phyloP scores from a whole-genome alignment of 2,888 invertebrate genomes.

The Odontocerum albicorne region DNA sequence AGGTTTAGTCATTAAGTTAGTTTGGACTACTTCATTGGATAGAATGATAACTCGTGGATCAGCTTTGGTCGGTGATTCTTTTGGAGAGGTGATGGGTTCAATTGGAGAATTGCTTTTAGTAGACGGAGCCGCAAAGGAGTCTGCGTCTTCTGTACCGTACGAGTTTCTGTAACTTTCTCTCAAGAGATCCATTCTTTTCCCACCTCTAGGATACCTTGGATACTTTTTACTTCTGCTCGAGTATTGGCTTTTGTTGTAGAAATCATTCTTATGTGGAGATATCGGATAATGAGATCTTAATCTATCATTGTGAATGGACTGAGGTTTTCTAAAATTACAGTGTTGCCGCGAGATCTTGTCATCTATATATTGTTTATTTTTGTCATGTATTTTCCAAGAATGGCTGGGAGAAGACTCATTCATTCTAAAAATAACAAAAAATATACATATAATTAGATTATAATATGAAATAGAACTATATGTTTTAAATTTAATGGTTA shows the following conservation, averaged over 20 bases:
- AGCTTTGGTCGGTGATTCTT: neutral
- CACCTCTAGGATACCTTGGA: constrained; percentile 27
- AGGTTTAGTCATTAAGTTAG: constrained; percentile 12
- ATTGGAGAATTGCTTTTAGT: constrained; percentile 3
- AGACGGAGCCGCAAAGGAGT: neutral
- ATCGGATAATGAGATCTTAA: neutral
- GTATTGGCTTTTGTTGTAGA: neutral
- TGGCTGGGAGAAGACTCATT: constrained; percentile 23
- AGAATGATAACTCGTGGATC: constrained; percentile 29
- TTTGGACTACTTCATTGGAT: constrained; percentile 31
- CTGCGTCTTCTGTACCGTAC: constrained; percentile 1
- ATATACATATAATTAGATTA: neutral
- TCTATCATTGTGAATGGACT: constrained; percentile 3
- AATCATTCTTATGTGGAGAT: constrained; percentile 1
- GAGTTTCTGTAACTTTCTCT: constrained; percentile 28
- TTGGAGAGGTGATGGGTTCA: neutral
- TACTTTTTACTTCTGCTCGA: constrained; percentile 5
- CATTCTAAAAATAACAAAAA: constrained; percentile 13
- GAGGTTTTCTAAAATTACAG: neutral
- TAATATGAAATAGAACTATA: too few relatives aligned
- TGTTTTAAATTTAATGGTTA: too few relatives aligned
- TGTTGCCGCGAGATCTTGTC: neutral
- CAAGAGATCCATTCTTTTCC: constrained; percentile 34
- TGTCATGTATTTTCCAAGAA: constrained; percentile 8
- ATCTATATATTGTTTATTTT: neutral